Evolutionary conservation across 2,797 vertebrate genomes (phyloP).

Genomic region (Enteromius radiatus): DNA sequence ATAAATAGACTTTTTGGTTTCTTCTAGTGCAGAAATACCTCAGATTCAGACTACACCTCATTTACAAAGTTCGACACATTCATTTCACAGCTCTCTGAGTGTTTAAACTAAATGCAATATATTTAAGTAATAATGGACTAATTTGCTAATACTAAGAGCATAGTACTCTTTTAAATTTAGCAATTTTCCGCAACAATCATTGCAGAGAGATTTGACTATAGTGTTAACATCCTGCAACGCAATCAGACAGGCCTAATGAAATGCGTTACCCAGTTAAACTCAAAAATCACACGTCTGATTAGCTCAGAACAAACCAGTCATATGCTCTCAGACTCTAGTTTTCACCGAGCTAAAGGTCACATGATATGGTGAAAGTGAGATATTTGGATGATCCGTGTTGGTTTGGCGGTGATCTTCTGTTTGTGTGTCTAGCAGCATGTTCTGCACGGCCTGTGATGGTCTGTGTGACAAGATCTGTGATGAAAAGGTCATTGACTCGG

Average conservation of each 20-base stretch:
- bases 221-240: not conserved
- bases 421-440: constrained; percentile 81
- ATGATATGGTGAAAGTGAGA: constrained; percentile 2
- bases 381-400: not conserved
- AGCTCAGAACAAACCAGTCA: not conserved
- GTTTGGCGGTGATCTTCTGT: constrained; percentile 8
- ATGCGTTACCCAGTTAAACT: not conserved
- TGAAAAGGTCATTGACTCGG: constrained; percentile 91
- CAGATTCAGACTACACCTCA: too few species aligned
- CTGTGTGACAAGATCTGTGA: constrained; percentile 95
- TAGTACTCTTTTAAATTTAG: not conserved
- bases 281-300: not conserved
- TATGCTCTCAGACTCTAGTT: not conserved
- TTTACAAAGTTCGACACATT: not conserved
- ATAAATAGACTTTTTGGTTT: not conserved
- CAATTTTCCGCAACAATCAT: not conserved
- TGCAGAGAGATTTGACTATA: not conserved
- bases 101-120: not conserved
- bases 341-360: not conserved
- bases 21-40: not conserved
- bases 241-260: not conserved
- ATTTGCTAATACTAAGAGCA: not conserved
- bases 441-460: constrained; percentile 91
- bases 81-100: not conserved
- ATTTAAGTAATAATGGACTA: not conserved